phyloP scores from a whole-genome alignment of 2,888 invertebrate species.

The Nesidiocoris tenuis region DNA sequence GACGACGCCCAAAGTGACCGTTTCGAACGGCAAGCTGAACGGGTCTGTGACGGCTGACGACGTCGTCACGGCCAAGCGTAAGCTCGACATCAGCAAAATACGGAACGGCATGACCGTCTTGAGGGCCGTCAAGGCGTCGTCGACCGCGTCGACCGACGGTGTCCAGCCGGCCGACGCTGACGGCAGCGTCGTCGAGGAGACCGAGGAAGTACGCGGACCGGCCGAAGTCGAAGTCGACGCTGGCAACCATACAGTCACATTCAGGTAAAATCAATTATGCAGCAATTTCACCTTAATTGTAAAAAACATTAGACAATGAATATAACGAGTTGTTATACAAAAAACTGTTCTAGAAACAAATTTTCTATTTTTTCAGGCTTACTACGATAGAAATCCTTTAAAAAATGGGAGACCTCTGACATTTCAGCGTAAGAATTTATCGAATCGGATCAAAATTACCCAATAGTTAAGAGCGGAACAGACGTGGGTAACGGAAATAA shows the following conservation, averaged over 20 bases:
- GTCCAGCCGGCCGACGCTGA: background rate
- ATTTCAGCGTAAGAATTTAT: no score
- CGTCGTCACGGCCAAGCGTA: background rate
- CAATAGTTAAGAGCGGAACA: no score
- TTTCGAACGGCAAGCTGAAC: background rate
- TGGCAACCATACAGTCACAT: conserved; percentile 45
- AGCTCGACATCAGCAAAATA: background rate
- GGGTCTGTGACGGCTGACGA: background rate
- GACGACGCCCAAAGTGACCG: conserved; percentile 16
- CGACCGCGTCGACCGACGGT: background rate
- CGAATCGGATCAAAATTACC: no score
- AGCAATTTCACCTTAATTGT: background rate
- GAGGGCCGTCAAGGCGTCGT: conserved; percentile 24
- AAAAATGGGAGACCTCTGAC: no score
- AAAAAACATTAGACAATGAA: no score
- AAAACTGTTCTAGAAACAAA: no score
- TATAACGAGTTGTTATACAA: no score
- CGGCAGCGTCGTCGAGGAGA: conserved; percentile 31
- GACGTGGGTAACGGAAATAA: no score
- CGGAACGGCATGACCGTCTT: conserved; percentile 31
- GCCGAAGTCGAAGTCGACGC: conserved; percentile 42
- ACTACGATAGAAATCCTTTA: no score
- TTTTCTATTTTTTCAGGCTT: no score
- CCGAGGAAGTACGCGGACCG: conserved; percentile 30
- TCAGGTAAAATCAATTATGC: conserved; percentile 42